These are phyloP conservation scores for Dasypus novemcinctus DNA, from an alignment of 2,113 vertebrate species.

Conservation along the genomic window DNA sequence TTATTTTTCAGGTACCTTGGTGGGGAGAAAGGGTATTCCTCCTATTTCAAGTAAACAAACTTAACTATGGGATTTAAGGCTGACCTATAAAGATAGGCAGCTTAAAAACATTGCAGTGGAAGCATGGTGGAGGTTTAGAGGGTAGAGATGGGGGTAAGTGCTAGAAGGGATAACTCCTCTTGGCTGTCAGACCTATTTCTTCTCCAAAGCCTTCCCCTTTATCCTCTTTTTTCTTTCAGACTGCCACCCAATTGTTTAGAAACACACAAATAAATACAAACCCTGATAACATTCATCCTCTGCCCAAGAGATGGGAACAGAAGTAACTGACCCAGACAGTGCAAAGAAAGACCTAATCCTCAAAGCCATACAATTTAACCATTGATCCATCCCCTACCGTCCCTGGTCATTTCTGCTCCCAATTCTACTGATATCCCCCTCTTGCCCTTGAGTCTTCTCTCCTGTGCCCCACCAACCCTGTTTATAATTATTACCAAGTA, in stretches of 20 bases:
- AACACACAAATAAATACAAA: neutral
- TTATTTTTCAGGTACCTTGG: neutral
- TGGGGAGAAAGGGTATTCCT: neutral
- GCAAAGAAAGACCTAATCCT: neutral
- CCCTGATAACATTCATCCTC: neutral
- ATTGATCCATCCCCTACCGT: neutral
- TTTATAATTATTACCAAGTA: neutral
- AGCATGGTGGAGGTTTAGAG: neutral
- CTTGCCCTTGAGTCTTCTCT: neutral
- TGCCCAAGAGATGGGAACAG: neutral
- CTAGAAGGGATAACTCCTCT: neutral
- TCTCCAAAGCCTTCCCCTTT: neutral
- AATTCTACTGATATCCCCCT: neutral
- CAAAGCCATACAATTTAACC: neutral
- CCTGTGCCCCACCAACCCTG: neutral
- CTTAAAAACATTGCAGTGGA: neutral
- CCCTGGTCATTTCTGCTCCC: neutral
- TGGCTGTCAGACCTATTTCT: neutral
- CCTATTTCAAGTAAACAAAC: neutral
- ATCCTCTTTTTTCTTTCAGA: neutral
- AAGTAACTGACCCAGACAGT: neutral
- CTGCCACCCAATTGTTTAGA: neutral
- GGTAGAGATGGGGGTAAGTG: neutral
- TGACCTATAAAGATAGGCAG: slow-evolving; percentile 1
- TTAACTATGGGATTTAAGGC: neutral